Conservation (phyloP, 2,888 invertebrate genomes). For the Dimorphilus gyrociliatus region DNA sequence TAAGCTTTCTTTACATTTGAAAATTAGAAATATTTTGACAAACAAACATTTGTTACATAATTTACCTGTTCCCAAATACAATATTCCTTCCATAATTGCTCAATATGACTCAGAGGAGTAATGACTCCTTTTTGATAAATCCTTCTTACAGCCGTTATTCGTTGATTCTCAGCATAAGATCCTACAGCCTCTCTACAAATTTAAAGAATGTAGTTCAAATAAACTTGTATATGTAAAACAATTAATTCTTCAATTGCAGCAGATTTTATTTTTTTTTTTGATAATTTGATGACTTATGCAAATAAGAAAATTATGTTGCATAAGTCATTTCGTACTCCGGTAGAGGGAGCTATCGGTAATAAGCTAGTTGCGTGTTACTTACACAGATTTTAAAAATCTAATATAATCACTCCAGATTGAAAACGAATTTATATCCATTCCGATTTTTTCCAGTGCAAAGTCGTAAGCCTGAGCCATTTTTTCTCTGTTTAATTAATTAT, state of each 20-base stretch:
- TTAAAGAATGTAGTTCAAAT: constrained; percentile 2
- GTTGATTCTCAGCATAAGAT: constrained; percentile 97
- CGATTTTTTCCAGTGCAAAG: constrained; percentile 95
- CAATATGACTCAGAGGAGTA: constrained; percentile 92
- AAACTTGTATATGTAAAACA: constrained; percentile 2
- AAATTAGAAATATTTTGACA: too few species aligned
- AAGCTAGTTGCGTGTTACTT: too few species aligned
- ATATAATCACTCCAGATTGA: constrained; percentile 97
- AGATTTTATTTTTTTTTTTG: too few species aligned
- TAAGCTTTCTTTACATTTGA: too few species aligned
- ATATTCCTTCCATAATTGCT: constrained; percentile 83
- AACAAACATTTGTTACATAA: too few species aligned
- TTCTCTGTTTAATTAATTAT: constrained; percentile 50
- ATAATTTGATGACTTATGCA: too few species aligned
- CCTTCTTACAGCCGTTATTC: constrained; percentile 91
- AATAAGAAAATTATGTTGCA: too few species aligned
- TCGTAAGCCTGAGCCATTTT: constrained; percentile 99
- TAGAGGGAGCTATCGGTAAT: too few species aligned
- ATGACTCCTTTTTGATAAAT: constrained; percentile 88
- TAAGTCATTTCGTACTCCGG: too few species aligned
- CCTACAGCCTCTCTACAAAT: constrained; percentile 66
- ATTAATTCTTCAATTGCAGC: background rate
- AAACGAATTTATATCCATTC: constrained; percentile 91
- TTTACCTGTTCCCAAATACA: constrained; percentile 65
- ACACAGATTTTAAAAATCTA: constrained; percentile 76